Evolutionary conservation across 37 sponge, comb jelly and placozoan species (phyloP), one percentile per base, ranked within the genome.

Genomic region (Theonella swinhoei): DNA sequence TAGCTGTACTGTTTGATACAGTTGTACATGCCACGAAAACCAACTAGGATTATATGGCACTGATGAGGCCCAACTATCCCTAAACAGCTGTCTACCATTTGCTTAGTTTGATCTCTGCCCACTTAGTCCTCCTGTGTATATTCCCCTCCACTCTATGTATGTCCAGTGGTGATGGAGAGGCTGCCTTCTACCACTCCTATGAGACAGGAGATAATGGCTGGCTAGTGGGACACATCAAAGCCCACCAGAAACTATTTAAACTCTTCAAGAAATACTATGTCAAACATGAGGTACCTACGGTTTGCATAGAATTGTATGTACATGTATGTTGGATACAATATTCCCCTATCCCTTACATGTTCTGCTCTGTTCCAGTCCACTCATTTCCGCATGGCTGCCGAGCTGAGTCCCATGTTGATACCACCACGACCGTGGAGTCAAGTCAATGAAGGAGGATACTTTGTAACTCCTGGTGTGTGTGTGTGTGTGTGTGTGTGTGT

Each of bases 381-480:
- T 41, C 35, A 72, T 73, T 75, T 88, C 29, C 64, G 70, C 9
- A 80, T 88, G 69, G 77, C 74, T 26, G 61, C 88, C 1, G 67
- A 39, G 0, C 76, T 76, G 4, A 38, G 89, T 11, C 97, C 97
- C 8, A 91, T 91, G 92, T 37, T 95, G 60, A 85, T 96, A 0
- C 97, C 97, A 4, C 95, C 95, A 2, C 83, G 77, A 41, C 97
- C 97, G 0, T 96, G 97, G 97, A 80, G 78, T 11, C 42, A 76
- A 26, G 62, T 67, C 3, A 62, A 67, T 23, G 82, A 80, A 63
- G 97, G 97, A 68, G 95, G 96, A 1, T 92, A 89, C 76, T 61
- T 95, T 17, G 22, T 85, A 14, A 73, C 80, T 19, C 93, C 97
- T 39, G 40, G 96, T 95, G 73, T 30, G 80, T 54, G 25, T 38